Base-by-base conservation (phyloP, 2,888 invertebrate genomes). In the Pseudococcus viburni region DNA sequence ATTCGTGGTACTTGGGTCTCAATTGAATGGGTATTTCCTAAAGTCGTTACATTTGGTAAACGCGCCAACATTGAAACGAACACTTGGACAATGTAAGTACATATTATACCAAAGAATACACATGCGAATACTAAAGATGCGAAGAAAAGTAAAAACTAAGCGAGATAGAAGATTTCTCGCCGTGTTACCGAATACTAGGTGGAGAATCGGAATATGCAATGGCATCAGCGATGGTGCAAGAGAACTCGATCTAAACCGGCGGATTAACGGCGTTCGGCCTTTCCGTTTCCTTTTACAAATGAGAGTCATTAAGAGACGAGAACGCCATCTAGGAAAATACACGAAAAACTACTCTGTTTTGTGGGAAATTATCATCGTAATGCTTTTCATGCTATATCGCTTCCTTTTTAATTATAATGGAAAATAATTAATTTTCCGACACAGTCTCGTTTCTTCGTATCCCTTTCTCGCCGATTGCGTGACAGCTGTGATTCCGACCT, bases 351-450 rank as follows among this genome's bases (percentile, higher is more conserved):
- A 80, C 80, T 80, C 80, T 42, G 80, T 80, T 80, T 80, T 80
- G 80, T 42, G 80, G 80, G 42, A 80, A 80, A 80, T 80, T 80
- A 80, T 80, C 80, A 80, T 80, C 80, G 80, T 80, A 80, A 80
- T 80, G 80, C 80, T 80, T 80, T 80, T 80, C 80, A 80, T 80
- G 80, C 80, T 80, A 80, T 80, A 80, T 80, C 80, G 80, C 80
- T 80, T 80, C 80, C 80, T 80, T 80, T 80, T 80, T 80, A 80
- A 80, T 80, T 80, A 80, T 80, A 80, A 80, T 80, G 80, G 80
- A 80, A 80, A 42, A 80, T 80, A 80, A 80, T 80, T 80, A 80
- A 80, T 80, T 80, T 80, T 42, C 80, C 80, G 80, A 80, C 80
- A 80, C 80, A 39, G 80, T 42, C 42, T 80, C n/a, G 39, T 42